Percentiles rank a stretch among this genome's conserved stretches.
phyloP scores from a whole-genome alignment of 2,888 invertebrate genomes.

The Synanthedon andrenaeformis region DNA sequence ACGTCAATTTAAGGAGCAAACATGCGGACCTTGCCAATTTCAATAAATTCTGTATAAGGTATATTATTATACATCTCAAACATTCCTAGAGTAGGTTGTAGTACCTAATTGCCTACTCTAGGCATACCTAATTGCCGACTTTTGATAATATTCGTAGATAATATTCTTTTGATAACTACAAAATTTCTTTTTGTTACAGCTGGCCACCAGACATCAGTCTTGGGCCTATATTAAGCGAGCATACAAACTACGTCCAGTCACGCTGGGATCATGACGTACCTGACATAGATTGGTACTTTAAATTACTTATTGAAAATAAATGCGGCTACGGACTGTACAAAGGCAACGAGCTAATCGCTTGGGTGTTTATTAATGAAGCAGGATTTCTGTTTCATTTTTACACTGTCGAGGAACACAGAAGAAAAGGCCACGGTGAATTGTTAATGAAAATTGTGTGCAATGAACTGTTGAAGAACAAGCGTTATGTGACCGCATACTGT shows the following conservation, averaged over 20 bases:
- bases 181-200: background rate
- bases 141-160: too few species aligned
- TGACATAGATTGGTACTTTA: conserved; percentile 9
- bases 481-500: conserved; percentile 8
- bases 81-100: too few species aligned
- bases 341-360: conserved; percentile 11
- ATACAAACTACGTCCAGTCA: background rate
- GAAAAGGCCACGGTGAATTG: conserved; percentile 11
- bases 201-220: background rate
- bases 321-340: conserved; percentile 17
- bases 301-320: conserved; percentile 10
- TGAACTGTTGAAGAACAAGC: conserved; percentile 2
- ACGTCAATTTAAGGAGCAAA: too few species aligned
- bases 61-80: too few species aligned
- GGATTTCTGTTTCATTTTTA: conserved; percentile 15
- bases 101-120: too few species aligned
- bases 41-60: too few species aligned
- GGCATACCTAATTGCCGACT: too few species aligned
- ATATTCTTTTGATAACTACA: too few species aligned
- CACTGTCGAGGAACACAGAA: conserved; percentile 13
- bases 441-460: conserved; percentile 9
- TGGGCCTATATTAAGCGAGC: background rate
- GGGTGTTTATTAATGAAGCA: conserved; percentile 18
- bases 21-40: too few species aligned
- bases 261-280: background rate